These are phyloP conservation scores for Drosophila erecta DNA, from an alignment of 1,140 invertebrate genomes.

Conservation along the genomic window DNA sequence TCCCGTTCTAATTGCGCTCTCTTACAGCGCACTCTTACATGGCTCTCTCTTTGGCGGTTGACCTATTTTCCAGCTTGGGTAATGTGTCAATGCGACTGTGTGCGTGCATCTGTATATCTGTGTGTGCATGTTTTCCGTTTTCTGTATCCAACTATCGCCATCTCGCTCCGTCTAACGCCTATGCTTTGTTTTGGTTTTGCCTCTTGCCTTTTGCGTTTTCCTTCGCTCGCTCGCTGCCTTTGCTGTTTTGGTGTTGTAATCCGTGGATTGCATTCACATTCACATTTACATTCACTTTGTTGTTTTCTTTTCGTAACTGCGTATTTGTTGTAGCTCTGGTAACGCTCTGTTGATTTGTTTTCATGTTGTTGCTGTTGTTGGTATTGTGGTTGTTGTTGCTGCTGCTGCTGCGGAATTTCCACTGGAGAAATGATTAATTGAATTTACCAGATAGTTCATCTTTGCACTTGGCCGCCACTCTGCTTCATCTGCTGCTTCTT, in stretches of 20 bases:
- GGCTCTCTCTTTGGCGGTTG: conserved; percentile 36
- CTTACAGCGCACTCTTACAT: conserved; percentile 6
- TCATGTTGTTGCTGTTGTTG: conserved; percentile 12
- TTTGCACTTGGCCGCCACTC: conserved; percentile 64
- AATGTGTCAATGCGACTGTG: conserved; percentile 53
- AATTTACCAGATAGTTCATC: conserved; percentile 75
- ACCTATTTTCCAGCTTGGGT: conserved; percentile 80
- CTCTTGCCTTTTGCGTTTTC: conserved; percentile 61
- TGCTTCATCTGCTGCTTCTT: background rate
- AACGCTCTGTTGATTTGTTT: conserved; percentile 65
- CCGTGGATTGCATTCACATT: conserved; percentile 68
- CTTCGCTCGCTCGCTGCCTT: conserved; percentile 41
- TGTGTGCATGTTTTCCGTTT: conserved; percentile 34
- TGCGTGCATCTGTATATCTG: conserved; percentile 12
- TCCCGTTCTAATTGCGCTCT: conserved; percentile 72
- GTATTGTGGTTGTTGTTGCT: background rate
- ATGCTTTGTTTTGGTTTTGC: conserved; percentile 79
- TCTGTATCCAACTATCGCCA: conserved; percentile 33
- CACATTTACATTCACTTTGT: conserved; percentile 56
- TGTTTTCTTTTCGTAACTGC: conserved; percentile 74
- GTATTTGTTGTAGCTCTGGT: conserved; percentile 74
- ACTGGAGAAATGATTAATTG: conserved; percentile 80
- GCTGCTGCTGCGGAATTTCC: conserved; percentile 63
- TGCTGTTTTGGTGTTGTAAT: conserved; percentile 76
- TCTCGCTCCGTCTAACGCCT: conserved; percentile 68